Evolutionary conservation across 2,113 vertebrate species (phyloP), one percentile per base, ranked within the genome.

Genomic region (Entelurus aequoreus): DNA sequence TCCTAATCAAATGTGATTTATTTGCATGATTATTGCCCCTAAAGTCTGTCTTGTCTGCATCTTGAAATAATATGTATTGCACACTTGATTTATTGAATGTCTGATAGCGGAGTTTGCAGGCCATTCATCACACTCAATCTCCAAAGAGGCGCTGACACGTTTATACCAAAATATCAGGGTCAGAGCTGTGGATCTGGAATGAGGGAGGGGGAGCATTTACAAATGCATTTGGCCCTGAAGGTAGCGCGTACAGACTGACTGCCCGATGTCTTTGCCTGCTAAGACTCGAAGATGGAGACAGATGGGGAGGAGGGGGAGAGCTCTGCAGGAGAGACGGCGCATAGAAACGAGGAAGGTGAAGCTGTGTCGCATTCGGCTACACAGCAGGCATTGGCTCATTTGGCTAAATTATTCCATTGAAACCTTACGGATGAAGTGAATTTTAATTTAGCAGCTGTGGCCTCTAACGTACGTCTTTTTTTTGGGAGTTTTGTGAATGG

Each of bases 101-200:
- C 76, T 82, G 75, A 82, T 73, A 62, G 84, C 66, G 62, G 80
- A 78, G 80, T 83, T 84, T 85, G 76, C 48, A 57, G 81, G 81
- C 75, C 79, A 86, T 90, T 88, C 42, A 89, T 90, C 87, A 89
- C 69, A 81, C 74, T 88, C 86, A 81, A 87, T 89, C 85, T 89
- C 84, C 73, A 80, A 83, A 88, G 81, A 77, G 69, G 57, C 40
- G 71, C 81, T 74, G 77, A 83, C 84, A 74, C 65, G 48, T 84
- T 72, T 73, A 69, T 72, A 80, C 81, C 65, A 63, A 88, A 87
- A 84, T 83, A 86, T 86, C 84, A 83, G 84, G 85, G 82, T 85
- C 83, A 74, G 55, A 65, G 68, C 66, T 57, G 75, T 19, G 62
- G 67, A 74, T 65, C 68, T 74, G 77, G 75, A 74, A 79, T 54